Evolutionary conservation across 2,113 vertebrate genomes (phyloP).

Genomic region (Limnothrissa miodon): DNA sequence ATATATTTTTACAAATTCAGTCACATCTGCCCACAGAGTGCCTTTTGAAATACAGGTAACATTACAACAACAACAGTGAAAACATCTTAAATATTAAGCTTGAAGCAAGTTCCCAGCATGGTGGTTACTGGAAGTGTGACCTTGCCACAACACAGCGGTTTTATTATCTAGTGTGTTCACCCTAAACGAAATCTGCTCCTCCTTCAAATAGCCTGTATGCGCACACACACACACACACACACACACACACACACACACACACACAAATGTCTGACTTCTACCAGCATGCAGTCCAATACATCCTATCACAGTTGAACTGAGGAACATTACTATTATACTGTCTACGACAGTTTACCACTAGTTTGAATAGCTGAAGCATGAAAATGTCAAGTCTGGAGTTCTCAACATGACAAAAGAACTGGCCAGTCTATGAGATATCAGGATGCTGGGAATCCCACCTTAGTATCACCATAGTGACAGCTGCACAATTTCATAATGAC

Average conservation of each 20-base stretch:
- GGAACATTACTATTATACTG: neutral
- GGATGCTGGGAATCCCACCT: neutral
- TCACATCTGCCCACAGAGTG: neutral
- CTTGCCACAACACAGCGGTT: neutral
- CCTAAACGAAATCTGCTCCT: neutral
- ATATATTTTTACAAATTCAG: conserved; percentile 21
- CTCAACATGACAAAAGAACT: neutral
- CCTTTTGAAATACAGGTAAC: neutral
- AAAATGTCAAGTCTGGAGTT: neutral
- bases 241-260: too few relatives aligned
- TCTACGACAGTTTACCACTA: neutral
- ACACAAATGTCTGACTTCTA: neutral
- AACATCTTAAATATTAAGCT: conserved; percentile 68
- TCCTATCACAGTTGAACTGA: neutral
- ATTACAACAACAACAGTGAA: neutral
- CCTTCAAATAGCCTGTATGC: neutral
- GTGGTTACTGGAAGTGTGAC: neutral
- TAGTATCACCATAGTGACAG: neutral
- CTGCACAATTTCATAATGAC: neutral
- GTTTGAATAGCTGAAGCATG: neutral
- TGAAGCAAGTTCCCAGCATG: conserved; percentile 21
- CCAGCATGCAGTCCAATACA: neutral
- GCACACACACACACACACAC: too few relatives aligned
- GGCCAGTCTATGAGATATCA: neutral
- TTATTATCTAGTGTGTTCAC: neutral